Conservation (phyloP, 2,113 vertebrate species). For the Aviceda subcristata region DNA sequence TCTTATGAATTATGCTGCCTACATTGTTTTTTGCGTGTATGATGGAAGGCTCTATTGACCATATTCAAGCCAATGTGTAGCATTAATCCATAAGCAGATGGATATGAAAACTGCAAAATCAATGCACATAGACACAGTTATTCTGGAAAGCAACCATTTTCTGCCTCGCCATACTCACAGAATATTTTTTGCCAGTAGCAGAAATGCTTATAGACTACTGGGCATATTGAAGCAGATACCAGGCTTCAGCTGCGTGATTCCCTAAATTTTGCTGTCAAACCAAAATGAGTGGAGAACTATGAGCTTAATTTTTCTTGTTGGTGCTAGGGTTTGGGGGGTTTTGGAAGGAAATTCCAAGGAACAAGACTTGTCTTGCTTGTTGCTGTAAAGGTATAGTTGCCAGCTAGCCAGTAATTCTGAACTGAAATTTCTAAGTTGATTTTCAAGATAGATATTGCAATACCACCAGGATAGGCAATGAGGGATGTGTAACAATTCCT, state of each 20-base stretch:
- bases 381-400: neutral
- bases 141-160: neutral
- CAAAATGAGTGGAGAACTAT: neutral
- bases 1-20: neutral
- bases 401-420: neutral
- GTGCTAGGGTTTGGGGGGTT: accelerated
- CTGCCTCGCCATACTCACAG: neutral
- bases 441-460: neutral
- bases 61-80: neutral
- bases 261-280: neutral
- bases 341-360: neutral
- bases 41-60: neutral
- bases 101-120: slow-evolving; percentile 15
- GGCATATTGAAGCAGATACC: neutral
- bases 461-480: neutral
- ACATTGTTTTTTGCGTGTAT: neutral
- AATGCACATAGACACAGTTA: neutral
- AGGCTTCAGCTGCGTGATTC: neutral
- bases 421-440: neutral
- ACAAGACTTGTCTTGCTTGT: neutral
- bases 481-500: neutral
- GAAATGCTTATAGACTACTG: neutral
- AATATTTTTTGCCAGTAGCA: neutral
- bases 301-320: neutral
- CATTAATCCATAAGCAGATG: neutral